Conservation (phyloP, 2,888 invertebrate species). For the Gerosis bhagava region DNA sequence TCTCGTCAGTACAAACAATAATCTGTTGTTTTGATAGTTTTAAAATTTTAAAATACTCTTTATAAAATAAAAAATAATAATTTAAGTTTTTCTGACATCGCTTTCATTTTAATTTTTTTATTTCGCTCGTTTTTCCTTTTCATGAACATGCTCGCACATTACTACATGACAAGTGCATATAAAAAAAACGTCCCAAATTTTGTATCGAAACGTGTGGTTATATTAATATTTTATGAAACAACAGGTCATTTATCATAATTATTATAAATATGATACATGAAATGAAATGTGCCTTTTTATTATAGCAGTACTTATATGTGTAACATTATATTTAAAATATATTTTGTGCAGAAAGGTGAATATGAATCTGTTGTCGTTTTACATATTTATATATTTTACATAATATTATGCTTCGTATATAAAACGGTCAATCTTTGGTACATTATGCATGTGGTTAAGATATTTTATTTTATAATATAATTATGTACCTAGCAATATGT, state of each 20-base stretch:
- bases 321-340: constrained; percentile 36
- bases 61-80: too few relatives aligned
- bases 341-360: constrained; percentile 29
- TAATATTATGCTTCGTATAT: constrained; percentile 6
- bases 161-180: too few relatives aligned
- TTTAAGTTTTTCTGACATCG: too few relatives aligned
- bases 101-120: too few relatives aligned
- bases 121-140: too few relatives aligned
- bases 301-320: constrained; percentile 13
- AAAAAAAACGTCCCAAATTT: background rate
- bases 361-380: constrained; percentile 32
- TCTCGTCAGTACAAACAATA: too few relatives aligned
- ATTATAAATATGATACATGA: too few relatives aligned
- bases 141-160: too few relatives aligned
- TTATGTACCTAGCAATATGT: too few relatives aligned
- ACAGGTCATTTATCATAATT: constrained; percentile 8
- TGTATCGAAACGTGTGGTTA: background rate
- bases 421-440: constrained; percentile 7
- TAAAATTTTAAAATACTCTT: constrained; percentile 19
- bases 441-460: constrained; percentile 12
- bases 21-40: constrained; percentile 26
- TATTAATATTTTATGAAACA: constrained; percentile 1
- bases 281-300: constrained; percentile 23
- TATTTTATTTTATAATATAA: constrained; percentile 6
- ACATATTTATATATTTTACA: constrained; percentile 33